Evolutionary conservation across 2,797 vertebrate genomes (phyloP), one percentile per base, ranked within the genome.

Genomic region (Taenioides sp.): DNA sequence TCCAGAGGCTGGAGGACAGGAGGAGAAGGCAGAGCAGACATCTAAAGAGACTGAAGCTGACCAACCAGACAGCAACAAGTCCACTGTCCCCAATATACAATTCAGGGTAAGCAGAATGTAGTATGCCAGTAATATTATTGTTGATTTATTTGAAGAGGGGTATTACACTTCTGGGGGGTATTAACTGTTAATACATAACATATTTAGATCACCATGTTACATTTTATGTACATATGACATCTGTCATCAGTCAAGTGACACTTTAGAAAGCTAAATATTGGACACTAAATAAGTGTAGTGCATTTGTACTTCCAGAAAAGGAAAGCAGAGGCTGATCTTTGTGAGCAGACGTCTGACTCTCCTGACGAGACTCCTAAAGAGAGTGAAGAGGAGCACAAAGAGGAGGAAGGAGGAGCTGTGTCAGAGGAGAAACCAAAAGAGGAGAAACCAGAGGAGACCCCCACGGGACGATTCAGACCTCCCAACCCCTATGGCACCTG

Each of bases 401-500:
- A 57, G 65, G 79, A 78, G 27, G 57, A 28, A 28, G 25, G 11
- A 23, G 22, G 22, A 57, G n/a, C 7, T 12, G 52, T 22, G 10
- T 22, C 52, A 25, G n/a, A 14, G 22, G 55, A 57, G n/a, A 57
- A 57, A 47, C 43, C 43, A 47, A 14, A 47, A 14, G 14, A 47
- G 43, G 43, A 22, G 75, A 93, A 91, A 65, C 72, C 72, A 34
- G 27, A 4, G 9, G 25, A 17, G 67, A 72, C 0, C 1, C 81
- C 31, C 67, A 55, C 28, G 34, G 88, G 83, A 87, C 95, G 72
- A 80, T 83, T 62, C 17, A 94, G 90, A 79, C 92, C 92, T 64
- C 25, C 87, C 22, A 96, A 95, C 74, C 95, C 96, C 0, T 98
- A 98, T 0, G 98, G 97, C 25, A 87, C 81, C 22, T 98, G 97